phyloP scores from a whole-genome alignment of 2,888 invertebrate species.

The Drosophila aldrichi region DNA sequence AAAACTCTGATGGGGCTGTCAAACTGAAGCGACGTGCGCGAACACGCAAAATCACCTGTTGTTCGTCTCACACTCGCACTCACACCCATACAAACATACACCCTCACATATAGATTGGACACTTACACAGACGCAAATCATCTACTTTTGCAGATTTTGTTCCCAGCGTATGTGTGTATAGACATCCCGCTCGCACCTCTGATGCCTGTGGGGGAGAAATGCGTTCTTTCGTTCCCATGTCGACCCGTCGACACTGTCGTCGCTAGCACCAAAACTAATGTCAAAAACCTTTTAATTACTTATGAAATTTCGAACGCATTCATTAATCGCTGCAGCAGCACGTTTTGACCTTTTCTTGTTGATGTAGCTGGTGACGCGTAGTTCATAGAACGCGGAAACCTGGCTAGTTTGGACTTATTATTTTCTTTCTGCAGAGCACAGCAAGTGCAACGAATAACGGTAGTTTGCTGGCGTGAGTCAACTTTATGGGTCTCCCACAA shows the following conservation, averaged over 20 bases:
- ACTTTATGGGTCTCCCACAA: constrained; percentile 12
- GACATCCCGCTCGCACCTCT: constrained; percentile 55
- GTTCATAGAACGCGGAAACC: constrained; percentile 80
- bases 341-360: constrained; percentile 69
- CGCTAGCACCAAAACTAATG: constrained; percentile 52
- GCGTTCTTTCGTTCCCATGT: constrained; percentile 34
- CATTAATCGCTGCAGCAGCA: constrained; percentile 52
- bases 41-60: constrained; percentile 73
- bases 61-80: constrained; percentile 14
- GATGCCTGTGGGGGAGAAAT: constrained; percentile 14
- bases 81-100: background rate
- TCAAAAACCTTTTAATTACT: constrained; percentile 74
- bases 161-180: constrained; percentile 34
- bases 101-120: constrained; percentile 22
- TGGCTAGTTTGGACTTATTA: constrained; percentile 27
- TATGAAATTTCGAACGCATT: constrained; percentile 49
- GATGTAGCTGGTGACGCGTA: constrained; percentile 33
- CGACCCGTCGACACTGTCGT: constrained; percentile 4
- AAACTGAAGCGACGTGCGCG: constrained; percentile 36
- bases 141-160: constrained; percentile 55
- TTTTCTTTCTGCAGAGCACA: constrained; percentile 36
- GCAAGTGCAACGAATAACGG: constrained; percentile 51
- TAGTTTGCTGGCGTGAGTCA: constrained; percentile 55
- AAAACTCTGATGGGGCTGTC: constrained; percentile 49
- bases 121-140: constrained; percentile 34